These are phyloP conservation scores for Luehdorfia chinensis DNA, from an alignment of 1,140 invertebrate species.

Conservation along the genomic window DNA sequence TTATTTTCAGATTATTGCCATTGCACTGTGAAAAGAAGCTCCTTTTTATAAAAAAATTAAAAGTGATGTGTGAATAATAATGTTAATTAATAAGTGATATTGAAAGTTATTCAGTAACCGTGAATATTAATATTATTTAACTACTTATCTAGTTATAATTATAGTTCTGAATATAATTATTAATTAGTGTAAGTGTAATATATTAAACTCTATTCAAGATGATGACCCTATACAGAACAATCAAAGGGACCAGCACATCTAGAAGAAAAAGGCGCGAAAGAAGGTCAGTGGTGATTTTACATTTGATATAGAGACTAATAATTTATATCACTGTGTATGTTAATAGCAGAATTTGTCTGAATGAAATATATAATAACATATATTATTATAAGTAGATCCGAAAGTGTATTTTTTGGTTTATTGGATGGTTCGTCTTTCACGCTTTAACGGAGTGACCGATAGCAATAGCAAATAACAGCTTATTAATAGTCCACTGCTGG, in stretches of 20 bases:
- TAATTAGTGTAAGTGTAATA: slow-evolving; percentile 22
- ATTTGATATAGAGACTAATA: too few species aligned
- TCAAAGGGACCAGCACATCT: slow-evolving; percentile 61
- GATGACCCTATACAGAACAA: slow-evolving; percentile 71
- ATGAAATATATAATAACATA: too few species aligned
- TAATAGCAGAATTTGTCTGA: too few species aligned
- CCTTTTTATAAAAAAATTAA: too few species aligned
- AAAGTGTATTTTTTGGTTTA: too few species aligned
- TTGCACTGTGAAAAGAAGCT: too few species aligned
- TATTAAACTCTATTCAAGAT: slow-evolving; percentile 42
- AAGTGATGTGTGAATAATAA: slow-evolving; percentile 6
- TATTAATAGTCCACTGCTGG: too few species aligned
- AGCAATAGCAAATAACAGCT: too few species aligned
- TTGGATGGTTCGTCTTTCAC: too few species aligned
- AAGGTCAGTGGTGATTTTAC: slow-evolving; percentile 50
- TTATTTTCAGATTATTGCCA: too few species aligned
- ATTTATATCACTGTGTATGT: too few species aligned
- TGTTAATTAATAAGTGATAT: slow-evolving; percentile 12
- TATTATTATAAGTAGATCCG: neutral
- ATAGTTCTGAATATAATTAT: slow-evolving; percentile 21
- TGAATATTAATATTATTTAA: slow-evolving; percentile 4
- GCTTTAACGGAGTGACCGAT: too few species aligned
- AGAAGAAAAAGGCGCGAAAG: slow-evolving; percentile 66
- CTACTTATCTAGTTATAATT: slow-evolving; percentile 18
- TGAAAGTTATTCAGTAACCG: neutral